A percentile compares a stretch with the other conserved stretches of the same genome.
Conservation (phyloP, 2,113 vertebrate genomes). For the Aegotheles bennettii region DNA sequence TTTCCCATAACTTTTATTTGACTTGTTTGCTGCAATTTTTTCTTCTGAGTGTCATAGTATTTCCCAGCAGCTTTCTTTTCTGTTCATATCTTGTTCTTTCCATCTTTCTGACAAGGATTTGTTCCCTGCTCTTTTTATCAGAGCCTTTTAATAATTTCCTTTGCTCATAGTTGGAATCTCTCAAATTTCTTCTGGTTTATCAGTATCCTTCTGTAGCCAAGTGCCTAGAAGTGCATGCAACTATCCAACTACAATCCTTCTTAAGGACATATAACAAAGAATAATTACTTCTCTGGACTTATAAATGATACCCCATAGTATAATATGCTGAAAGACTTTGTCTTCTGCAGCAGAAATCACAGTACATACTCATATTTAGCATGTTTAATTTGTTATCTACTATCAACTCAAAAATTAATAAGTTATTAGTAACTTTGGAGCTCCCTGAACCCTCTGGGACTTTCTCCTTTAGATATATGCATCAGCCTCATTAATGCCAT, state of each 20-base stretch:
- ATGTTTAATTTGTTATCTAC: conserved; percentile 48
- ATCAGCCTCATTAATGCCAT: conserved; percentile 26
- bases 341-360: not conserved
- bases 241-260: not conserved
- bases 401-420: conserved; percentile 43
- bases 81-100: not conserved
- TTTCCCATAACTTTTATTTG: not conserved
- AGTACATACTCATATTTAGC: not conserved
- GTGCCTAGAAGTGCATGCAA: not conserved
- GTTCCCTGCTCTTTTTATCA: not conserved
- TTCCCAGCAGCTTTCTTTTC: not conserved
- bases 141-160: not conserved
- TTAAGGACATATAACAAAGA: not conserved
- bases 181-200: not conserved
- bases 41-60: not conserved
- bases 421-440: conserved; percentile 34
- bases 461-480: conserved; percentile 25
- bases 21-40: not conserved
- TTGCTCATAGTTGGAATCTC: not conserved
- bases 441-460: conserved; percentile 1
- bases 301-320: not conserved
- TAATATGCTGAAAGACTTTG: not conserved
- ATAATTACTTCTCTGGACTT: not conserved
- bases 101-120: not conserved
- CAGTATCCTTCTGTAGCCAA: not conserved